These are phyloP conservation scores for Oceanodroma tethys DNA, from an alignment of 2,113 vertebrate species.

Conservation along the genomic window DNA sequence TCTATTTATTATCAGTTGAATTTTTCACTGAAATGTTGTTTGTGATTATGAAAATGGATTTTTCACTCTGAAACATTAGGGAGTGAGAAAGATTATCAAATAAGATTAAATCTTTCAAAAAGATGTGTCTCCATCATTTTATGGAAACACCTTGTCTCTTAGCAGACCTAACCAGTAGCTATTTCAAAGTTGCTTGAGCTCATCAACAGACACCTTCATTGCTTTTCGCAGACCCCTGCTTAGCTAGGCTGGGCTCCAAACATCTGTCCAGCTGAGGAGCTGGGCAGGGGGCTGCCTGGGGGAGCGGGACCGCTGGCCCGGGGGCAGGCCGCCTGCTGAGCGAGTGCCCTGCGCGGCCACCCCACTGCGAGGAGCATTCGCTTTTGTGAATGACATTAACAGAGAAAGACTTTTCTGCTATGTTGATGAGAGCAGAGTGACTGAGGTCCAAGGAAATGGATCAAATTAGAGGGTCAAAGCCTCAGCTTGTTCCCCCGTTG, in stretches of 20 bases:
- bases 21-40: neutral
- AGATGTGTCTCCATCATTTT: neutral
- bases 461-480: neutral
- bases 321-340: neutral
- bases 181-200: neutral
- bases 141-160: neutral
- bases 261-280: too few species aligned
- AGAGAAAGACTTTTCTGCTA: neutral
- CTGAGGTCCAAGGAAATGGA: neutral
- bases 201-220: neutral
- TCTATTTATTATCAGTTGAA: neutral
- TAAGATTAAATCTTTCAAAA: neutral
- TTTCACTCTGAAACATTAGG: neutral
- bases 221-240: neutral
- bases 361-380: rapidly evolving
- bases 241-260: neutral
- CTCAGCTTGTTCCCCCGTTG: neutral
- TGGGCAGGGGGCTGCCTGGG: neutral
- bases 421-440: rapidly evolving
- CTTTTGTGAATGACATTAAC: rapidly evolving
- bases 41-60: neutral
- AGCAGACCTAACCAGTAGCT: neutral
- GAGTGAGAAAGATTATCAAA: neutral
- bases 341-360: neutral
- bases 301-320: rapidly evolving